Conservation (phyloP, 2,797 vertebrate genomes). For the Eupleurogrammus muticus region DNA sequence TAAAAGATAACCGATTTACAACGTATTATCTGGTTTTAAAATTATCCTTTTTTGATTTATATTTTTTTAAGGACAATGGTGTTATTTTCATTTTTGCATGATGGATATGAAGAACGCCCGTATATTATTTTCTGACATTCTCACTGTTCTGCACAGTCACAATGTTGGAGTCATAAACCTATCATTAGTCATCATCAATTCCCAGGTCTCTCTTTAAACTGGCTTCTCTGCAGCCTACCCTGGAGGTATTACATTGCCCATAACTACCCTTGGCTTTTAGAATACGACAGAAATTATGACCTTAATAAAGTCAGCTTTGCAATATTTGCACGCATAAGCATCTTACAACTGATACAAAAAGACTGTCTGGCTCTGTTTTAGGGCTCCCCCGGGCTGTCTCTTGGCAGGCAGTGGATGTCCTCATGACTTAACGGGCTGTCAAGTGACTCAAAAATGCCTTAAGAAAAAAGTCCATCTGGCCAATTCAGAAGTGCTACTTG, state of each 20-base stretch:
- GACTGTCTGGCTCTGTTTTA: constrained; percentile 77
- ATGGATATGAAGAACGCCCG: constrained; percentile 72
- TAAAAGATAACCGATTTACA: constrained; percentile 24
- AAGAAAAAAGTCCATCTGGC: constrained; percentile 43
- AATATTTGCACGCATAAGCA: constrained; percentile 83
- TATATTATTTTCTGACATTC: constrained; percentile 75
- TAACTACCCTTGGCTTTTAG: constrained; percentile 81
- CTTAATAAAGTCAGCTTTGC: constrained; percentile 83
- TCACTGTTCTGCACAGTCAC: constrained; percentile 70
- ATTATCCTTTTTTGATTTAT: constrained; percentile 46
- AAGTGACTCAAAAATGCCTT: constrained; percentile 52
- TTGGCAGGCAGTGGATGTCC: constrained; percentile 70
- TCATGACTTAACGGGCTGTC: constrained; percentile 67
- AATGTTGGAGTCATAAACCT: constrained; percentile 82
- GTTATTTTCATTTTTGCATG: constrained; percentile 67
- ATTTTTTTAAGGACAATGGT: constrained; percentile 57
- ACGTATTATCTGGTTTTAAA: constrained; percentile 53
- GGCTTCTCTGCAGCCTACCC: constrained; percentile 68
- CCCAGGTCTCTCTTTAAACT: constrained; percentile 73
- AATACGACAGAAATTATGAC: constrained; percentile 81
- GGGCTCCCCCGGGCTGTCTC: constrained; percentile 58
- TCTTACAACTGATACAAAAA: constrained; percentile 77
- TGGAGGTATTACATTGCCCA: constrained; percentile 77
- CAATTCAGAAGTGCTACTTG: constrained; percentile 38
- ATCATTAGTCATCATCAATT: constrained; percentile 83